These are phyloP conservation scores for Lota lota DNA, from an alignment of 2,113 vertebrate species.

Conservation along the genomic window DNA sequence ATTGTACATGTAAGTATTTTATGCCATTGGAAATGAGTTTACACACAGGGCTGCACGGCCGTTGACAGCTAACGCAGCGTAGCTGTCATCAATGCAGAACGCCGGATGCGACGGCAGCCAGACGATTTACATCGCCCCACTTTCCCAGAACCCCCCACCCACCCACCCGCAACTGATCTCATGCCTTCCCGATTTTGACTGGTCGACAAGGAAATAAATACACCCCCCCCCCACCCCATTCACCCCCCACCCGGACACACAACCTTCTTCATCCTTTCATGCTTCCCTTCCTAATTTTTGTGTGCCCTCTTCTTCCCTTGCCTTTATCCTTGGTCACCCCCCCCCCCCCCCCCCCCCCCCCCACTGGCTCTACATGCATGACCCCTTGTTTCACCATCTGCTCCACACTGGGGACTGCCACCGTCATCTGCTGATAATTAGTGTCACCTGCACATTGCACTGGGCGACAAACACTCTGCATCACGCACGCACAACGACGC, in stretches of 20 bases:
- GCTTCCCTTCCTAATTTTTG: neutral
- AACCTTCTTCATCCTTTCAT: constrained; percentile 34
- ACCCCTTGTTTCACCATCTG: constrained; percentile 87
- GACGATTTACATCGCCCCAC: too few species aligned
- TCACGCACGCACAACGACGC: constrained; percentile 45
- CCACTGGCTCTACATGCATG: constrained; percentile 71
- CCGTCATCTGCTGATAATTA: constrained; percentile 90
- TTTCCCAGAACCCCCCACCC: neutral
- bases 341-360: constrained; percentile 52
- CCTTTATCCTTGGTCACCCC: constrained; percentile 38
- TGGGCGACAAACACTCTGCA: constrained; percentile 70
- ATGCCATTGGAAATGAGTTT: constrained; percentile 32
- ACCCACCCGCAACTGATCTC: too few species aligned
- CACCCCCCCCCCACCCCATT: constrained; percentile 16
- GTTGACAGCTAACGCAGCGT: constrained; percentile 57
- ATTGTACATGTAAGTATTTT: constrained; percentile 46
- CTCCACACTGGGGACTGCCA: constrained; percentile 76
- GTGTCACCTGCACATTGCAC: constrained; percentile 84
- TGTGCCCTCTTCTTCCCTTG: constrained; percentile 21
- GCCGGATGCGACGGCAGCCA: neutral
- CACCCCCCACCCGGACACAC: constrained; percentile 32
- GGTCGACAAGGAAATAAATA: neutral
- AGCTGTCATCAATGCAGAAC: constrained; percentile 8
- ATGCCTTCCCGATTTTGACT: too few species aligned
- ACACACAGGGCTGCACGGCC: constrained; percentile 35